Evolutionary conservation across 2,888 invertebrate genomes (phyloP), one percentile per base, ranked within the genome.

Genomic region (Dolichomitus sp.): DNA sequence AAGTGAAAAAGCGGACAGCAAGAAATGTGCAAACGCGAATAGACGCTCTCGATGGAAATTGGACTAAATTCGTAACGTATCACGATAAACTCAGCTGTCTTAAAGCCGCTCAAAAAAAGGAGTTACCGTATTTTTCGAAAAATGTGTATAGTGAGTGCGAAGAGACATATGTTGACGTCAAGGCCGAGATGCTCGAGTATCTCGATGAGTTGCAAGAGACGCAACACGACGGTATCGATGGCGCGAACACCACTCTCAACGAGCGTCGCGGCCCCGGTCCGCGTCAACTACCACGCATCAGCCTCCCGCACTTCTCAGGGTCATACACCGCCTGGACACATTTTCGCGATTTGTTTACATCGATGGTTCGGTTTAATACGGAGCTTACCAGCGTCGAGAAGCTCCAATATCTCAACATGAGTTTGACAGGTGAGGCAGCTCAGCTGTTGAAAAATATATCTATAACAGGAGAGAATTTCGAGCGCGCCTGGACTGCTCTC

Each of bases 351-450:
- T 40, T 76, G 4, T 80, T 80, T 57, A 48, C 45, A 1, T 66
- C 68, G 17, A 66, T 69, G 19, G 30, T 80, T 19, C n/a, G 69
- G 9, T 17, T 42, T 30, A 76, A 80, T 17, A 17, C 4, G 3
- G 52, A 76, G 3, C 66, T 80, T 2, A 50, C 76, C 0, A 61
- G 50, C 0, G 82, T 84, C 6, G 76, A 80, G 14, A 82, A 83
- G 14, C 57, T 85, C 1, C 65, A 81, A 12, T 52, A 83, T 19
- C 59, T 85, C 1, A 83, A 83, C 14, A 27, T 30, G 12, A 68
- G 74, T 17, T 61, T 85, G 3, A 80, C 17, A n/a, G 85, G 80
- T 37, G 61, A 77, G 17, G 73, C 82, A 2, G 70, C 74, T 4
- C 61, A 68, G 3, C 40, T 84, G 2, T 65, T 85, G 9, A 12